A percentile compares a stretch with the other conserved stretches of the same genome.
Conservation (phyloP, 2,797 vertebrate genomes). For the Menidia menidia region DNA sequence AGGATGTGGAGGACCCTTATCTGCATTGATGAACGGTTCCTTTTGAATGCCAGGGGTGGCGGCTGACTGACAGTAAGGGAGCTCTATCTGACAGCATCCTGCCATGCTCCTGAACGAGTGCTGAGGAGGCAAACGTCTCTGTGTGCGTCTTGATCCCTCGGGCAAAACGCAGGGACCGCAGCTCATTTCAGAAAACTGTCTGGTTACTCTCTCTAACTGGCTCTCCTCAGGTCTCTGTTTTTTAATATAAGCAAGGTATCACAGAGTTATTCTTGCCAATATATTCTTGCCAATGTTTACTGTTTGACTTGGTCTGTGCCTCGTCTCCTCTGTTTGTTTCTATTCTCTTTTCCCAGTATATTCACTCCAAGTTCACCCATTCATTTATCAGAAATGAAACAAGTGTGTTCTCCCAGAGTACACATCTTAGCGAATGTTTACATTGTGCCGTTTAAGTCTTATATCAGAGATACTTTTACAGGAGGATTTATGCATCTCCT, state of each 20-base stretch:
- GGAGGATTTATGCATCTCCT: constrained; percentile 2
- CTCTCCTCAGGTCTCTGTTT: constrained; percentile 5
- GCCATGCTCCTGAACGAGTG: constrained; percentile 31
- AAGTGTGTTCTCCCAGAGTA: not conserved
- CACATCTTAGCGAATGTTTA: not conserved
- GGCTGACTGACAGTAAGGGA: constrained; percentile 46
- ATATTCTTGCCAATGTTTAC: constrained; percentile 13
- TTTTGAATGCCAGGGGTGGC: constrained; percentile 27
- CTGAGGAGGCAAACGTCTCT: constrained; percentile 27
- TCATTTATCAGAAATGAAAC: constrained; percentile 3
- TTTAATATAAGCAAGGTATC: constrained; percentile 25
- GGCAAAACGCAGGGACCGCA: constrained; percentile 26
- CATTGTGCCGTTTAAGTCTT: not conserved
- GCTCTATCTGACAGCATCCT: constrained; percentile 23
- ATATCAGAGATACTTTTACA: not conserved
- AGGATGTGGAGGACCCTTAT: not conserved
- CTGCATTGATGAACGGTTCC: not conserved
- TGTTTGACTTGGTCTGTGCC: constrained; percentile 16
- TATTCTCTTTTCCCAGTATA: not conserved
- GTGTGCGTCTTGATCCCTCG: constrained; percentile 11
- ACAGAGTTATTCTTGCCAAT: constrained; percentile 16
- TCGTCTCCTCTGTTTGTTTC: constrained; percentile 21
- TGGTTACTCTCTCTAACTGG: constrained; percentile 10
- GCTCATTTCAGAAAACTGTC: constrained; percentile 43
- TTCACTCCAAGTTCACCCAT: constrained; percentile 2